These are phyloP conservation scores for Hippopotamus amphibius DNA, from an alignment of 2,113 vertebrate genomes.

Conservation along the genomic window DNA sequence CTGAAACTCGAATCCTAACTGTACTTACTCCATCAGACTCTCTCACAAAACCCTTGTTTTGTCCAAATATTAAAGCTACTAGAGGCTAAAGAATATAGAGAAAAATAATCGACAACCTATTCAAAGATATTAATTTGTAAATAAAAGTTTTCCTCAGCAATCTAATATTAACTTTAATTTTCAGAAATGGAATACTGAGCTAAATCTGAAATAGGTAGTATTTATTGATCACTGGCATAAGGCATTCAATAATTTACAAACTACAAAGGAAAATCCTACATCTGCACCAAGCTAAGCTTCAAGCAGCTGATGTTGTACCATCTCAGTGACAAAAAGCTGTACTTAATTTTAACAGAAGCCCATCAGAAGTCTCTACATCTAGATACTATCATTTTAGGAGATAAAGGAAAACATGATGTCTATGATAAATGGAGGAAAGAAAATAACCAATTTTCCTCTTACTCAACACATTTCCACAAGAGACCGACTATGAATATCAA, in stretches of 20 bases:
- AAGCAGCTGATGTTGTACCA: background rate
- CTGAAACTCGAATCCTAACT: conserved; percentile 33
- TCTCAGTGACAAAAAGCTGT: background rate
- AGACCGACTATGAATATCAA: conserved; percentile 22
- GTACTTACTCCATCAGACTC: background rate
- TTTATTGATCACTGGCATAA: background rate
- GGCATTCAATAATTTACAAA: conserved; percentile 32
- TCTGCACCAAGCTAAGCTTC: conserved; percentile 17
- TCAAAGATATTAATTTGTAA: conserved; percentile 38
- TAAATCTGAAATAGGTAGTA: conserved; percentile 23
- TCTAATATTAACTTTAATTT: conserved; percentile 49
- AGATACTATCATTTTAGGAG: conserved; percentile 32
- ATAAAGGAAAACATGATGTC: background rate
- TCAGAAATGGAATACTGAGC: conserved; percentile 50
- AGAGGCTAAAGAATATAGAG: background rate
- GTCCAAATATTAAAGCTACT: conserved; percentile 50
- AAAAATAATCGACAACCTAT: conserved; percentile 31
- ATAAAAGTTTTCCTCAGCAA: conserved; percentile 45
- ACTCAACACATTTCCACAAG: background rate
- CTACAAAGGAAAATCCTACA: conserved; percentile 34
- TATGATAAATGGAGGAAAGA: conserved; percentile 40
- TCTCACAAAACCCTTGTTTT: conserved; percentile 50
- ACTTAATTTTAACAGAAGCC: background rate
- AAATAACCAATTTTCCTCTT: conserved; percentile 36
- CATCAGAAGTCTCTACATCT: conserved; percentile 15